Conservation (phyloP, 2,113 vertebrate species). For the Syngnathus typhle region DNA sequence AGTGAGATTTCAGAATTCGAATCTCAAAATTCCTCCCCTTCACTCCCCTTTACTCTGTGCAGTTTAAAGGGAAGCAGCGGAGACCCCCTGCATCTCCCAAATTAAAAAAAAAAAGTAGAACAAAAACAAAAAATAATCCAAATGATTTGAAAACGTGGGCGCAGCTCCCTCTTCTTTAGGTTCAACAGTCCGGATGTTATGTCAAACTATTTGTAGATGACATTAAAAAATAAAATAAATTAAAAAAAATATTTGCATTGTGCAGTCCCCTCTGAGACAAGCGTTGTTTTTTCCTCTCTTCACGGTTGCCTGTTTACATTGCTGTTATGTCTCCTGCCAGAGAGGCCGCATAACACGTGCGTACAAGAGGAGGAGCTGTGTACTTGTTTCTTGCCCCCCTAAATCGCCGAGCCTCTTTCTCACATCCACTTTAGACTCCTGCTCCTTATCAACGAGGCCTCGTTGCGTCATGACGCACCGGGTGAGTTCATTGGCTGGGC, state of each 20-base stretch:
- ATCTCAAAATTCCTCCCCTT: slow-evolving; percentile 20
- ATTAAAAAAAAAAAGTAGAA: slow-evolving; percentile 12
- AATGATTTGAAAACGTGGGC: neutral
- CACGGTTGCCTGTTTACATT: slow-evolving; percentile 31
- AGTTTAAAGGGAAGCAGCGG: slow-evolving; percentile 16
- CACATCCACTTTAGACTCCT: slow-evolving; percentile 74
- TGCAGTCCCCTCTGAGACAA: neutral
- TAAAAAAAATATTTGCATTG: neutral
- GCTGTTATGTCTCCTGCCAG: slow-evolving; percentile 50
- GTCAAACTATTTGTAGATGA: slow-evolving; percentile 29
- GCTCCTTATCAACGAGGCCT: slow-evolving; percentile 94
- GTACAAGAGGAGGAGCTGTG: slow-evolving; percentile 73
- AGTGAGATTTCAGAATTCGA: slow-evolving; percentile 31
- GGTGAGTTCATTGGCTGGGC: slow-evolving; percentile 79
- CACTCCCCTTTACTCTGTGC: slow-evolving; percentile 9
- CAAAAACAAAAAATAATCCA: slow-evolving; percentile 16
- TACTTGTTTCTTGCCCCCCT: slow-evolving; percentile 66
- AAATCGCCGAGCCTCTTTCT: slow-evolving; percentile 72
- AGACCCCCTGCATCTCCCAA: slow-evolving; percentile 33
- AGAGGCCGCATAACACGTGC: slow-evolving; percentile 61
- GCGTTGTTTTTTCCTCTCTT: slow-evolving; percentile 23
- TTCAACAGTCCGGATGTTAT: slow-evolving; percentile 48
- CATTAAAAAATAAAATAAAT: slow-evolving; percentile 16
- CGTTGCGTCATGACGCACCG: slow-evolving; percentile 83
- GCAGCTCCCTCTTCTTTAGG: slow-evolving; percentile 34